Evolutionary conservation across 2,888 invertebrate genomes (phyloP).

Genomic region (Lacanobia wlatinum): DNA sequence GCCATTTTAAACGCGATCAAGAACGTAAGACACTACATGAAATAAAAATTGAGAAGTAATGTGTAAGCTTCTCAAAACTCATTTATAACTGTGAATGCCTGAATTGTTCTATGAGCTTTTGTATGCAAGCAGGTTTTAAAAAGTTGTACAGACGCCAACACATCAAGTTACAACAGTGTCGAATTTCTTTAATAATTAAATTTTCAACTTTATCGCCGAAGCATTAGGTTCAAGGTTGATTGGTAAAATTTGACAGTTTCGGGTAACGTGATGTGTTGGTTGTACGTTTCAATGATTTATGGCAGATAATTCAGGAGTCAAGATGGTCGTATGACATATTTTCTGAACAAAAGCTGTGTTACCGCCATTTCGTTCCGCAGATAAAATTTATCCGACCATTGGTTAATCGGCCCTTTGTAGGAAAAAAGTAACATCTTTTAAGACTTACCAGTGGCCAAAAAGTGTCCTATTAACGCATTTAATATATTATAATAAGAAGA

Average conservation of each 20-base stretch:
- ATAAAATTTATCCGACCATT: background rate
- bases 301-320: background rate
- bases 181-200: too few relatives aligned
- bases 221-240: too few relatives aligned
- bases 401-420: background rate
- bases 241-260: too few relatives aligned
- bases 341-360: background rate
- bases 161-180: too few relatives aligned
- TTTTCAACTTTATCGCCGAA: too few relatives aligned
- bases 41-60: slow-evolving; percentile 4
- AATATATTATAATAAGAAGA: slow-evolving; percentile 17
- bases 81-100: slow-evolving; percentile 1
- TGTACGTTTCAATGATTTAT: background rate
- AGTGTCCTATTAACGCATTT: slow-evolving; percentile 48
- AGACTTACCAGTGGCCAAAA: background rate
- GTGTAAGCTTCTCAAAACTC: slow-evolving; percentile 3
- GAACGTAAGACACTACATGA: background rate
- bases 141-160: too few relatives aligned
- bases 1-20: background rate
- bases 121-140: background rate
- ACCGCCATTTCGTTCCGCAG: background rate
- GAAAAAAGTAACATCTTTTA: background rate
- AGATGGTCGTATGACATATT: background rate
- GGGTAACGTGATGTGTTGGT: too few relatives aligned
- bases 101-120: background rate